Evolutionary conservation across 2,797 vertebrate genomes (phyloP), one percentile per base, ranked within the genome.

Genomic region (Percopsis omiscomaycus): DNA sequence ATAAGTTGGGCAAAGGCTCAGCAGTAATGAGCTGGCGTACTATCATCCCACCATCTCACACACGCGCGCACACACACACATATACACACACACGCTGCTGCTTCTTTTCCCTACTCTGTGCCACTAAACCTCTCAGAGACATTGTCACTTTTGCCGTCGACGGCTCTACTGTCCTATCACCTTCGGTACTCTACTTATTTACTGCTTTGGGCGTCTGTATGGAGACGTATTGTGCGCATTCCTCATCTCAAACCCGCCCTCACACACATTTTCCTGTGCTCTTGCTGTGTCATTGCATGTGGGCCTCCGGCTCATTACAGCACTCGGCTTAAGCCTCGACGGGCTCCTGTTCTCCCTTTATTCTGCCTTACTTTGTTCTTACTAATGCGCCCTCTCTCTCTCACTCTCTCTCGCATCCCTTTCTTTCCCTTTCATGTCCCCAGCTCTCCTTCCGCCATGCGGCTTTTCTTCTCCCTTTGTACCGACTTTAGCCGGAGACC

Each of bases 271-370:
- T 66, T 66, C 74, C 68, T 62, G 42, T 37, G 46, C 67, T 73
- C 69, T 51, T 63, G 62, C 79, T 77, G 78, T 74, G 71, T 82
- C 76, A 74, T 76, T 69, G 75, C 73, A 64, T 83, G 84, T 82
- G 80, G 77, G 75, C 74, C 77, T 63, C 69, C 69, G 76, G 79
- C 86, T 88, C 86, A 89, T 89, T 88, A 88, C 75, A 83, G 85
- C 72, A 66, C 72, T 69, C 44, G 11, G 70, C 67, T 74, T 70
- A 5, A 56, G 32, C 59, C 57, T 57, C 22, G 14, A 80, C 68
- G 64, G 70, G 65, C 70, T 48, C 70, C 55, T 74, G 28, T 29
- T 55, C 59, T 71, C 58, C 52, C 59, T 64, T 75, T 70, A 54
- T 74, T 74, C 44, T 47, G 68, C 72, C 50, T 16, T 58, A 52